Base-by-base conservation (phyloP, 2,113 vertebrate genomes). In the Hemibagrus wyckioides region DNA sequence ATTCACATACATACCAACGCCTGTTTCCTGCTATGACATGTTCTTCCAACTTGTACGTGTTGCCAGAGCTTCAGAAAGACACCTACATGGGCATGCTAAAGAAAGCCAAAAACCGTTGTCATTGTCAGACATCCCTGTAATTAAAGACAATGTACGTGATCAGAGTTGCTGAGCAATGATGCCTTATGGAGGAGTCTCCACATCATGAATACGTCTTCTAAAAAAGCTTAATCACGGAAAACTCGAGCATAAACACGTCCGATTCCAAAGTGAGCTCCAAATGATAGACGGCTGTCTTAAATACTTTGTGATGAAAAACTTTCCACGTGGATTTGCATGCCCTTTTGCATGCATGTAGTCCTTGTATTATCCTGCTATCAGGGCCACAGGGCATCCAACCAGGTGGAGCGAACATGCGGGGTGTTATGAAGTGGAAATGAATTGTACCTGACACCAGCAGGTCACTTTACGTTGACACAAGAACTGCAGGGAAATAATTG, bases 21-120 rank as follows among this genome's bases (percentile, higher is more conserved):
- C 30, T 48, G 21, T 19, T 75, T 75, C 85, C 25, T 86, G 76
- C 44, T 63, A 48, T 59, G n/a, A 86, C 85, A 67, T 36, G 75
- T 52, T 54, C 50, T 54, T 25, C 61, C 48, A 73, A 41, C 23
- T 52, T 73, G 33, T 54, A 39, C 33, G 17, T 14, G 50, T 57
- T 73, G 67, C 67, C 21, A 28, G 13, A 85, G 50, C 6, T 39
- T n/a, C 25, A 21, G 69, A 57, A 75, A 85, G 50, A 50, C 25
- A 75, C 54, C 52, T 57, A 75, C 36, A 75, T 73, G 13, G 85
- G 33, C 59, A n/a, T 39, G 59, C 44, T 86, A 4, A 48, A 67
- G 44, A 54, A 80, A 80, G 50, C 6, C 54, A 23, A 39, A 84
- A 33, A 17, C 17, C 15, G 19, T 9, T n/a, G 28, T 30, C 14